A percentile compares a stretch with the other conserved stretches of the same genome.
phyloP scores from a whole-genome alignment of 2,113 vertebrate species.

The Phalacrocorax brasilianus region DNA sequence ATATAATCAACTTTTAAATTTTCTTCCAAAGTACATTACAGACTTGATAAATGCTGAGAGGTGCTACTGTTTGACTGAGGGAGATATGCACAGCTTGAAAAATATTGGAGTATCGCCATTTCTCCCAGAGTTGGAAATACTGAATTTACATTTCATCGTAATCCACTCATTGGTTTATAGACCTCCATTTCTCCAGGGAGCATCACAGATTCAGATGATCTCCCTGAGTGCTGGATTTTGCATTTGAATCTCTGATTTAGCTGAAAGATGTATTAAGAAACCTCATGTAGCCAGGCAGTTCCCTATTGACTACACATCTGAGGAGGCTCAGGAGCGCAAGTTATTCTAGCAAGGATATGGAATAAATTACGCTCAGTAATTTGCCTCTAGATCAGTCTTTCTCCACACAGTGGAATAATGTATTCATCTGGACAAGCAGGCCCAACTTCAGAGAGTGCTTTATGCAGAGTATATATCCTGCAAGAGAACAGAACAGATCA shows the following conservation, averaged over 20 bases:
- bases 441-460: conserved; percentile 27
- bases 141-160: conserved; percentile 32
- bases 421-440: conserved; percentile 50
- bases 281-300: conserved; percentile 50
- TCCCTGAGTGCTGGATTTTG: conserved; percentile 50
- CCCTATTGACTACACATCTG: conserved; percentile 49
- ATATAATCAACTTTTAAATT: not conserved
- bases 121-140: conserved; percentile 24
- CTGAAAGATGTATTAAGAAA: conserved; percentile 58
- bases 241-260: conserved; percentile 66
- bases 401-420: conserved; percentile 36
- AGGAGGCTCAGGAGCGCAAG: conserved; percentile 42
- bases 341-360: conserved; percentile 50
- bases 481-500: conserved; percentile 28
- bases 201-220: conserved; percentile 44
- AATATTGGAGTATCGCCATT: conserved; percentile 7
- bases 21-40: not conserved
- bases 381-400: conserved; percentile 55
- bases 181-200: conserved; percentile 46
- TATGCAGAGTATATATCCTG: conserved; percentile 15
- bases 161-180: conserved; percentile 66
- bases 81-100: not conserved
- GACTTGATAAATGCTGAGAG: not conserved
- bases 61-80: not conserved
- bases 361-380: conserved; percentile 48